Conservation (phyloP, 2,113 vertebrate genomes). For the Sarotherodon lohbergeri region DNA sequence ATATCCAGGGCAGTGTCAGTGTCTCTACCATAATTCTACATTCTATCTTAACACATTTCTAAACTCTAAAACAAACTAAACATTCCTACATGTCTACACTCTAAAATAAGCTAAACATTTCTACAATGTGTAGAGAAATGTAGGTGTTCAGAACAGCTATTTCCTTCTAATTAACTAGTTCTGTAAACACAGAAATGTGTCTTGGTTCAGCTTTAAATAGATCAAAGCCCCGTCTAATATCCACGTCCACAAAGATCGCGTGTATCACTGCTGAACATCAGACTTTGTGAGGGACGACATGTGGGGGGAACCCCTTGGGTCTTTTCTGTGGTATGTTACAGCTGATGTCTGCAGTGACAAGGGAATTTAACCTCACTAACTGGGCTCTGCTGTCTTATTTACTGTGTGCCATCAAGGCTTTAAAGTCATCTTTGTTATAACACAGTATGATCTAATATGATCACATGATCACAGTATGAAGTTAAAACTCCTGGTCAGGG, state of each 20-base stretch:
- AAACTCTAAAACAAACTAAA: too few species aligned
- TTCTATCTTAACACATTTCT: too few species aligned
- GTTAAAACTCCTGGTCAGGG: neutral
- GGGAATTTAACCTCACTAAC: slow-evolving; percentile 4
- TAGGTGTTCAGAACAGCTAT: neutral
- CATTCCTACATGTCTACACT: too few species aligned
- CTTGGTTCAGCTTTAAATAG: neutral
- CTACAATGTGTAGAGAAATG: neutral
- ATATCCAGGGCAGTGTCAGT: too few species aligned
- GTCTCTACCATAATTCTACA: too few species aligned
- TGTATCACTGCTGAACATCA: neutral
- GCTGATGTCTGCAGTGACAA: neutral
- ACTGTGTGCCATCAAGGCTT: neutral
- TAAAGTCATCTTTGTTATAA: neutral
- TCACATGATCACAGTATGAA: neutral
- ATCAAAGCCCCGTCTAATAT: neutral
- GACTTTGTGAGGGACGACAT: neutral
- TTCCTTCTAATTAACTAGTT: neutral
- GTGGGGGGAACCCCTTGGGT: neutral
- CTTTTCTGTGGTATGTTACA: slow-evolving; percentile 24
- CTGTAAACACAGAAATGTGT: neutral
- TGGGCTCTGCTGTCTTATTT: neutral
- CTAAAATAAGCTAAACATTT: too few species aligned
- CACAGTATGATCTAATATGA: neutral
- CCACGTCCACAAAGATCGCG: neutral